Base-by-base conservation (phyloP, 1,140 invertebrate species). In the Oppia nitens region DNA sequence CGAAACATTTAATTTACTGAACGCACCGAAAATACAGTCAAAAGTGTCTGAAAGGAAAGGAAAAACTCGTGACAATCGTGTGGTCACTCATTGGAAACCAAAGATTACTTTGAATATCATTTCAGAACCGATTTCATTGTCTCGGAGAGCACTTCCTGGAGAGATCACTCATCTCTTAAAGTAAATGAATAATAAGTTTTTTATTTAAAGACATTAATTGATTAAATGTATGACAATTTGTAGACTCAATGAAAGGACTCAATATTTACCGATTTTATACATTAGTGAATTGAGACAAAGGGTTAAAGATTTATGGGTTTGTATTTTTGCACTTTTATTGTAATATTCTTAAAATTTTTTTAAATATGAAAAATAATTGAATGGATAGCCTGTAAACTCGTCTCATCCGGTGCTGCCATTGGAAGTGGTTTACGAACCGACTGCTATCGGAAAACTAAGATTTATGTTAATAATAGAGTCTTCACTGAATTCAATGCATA, bases 261-360 rank as follows among this genome's bases (percentile, higher is more conserved):
- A 56, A 57, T 61, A 63, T 45, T 74, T 91, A 62, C 90, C 90
- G 24, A 81, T 93, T 61, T 67, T 91, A 0, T 81, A 82, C 62
- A 81, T 86, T 61, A 85, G 93, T 73, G 81, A 84, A 63, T 72
- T 93, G 1, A 84, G 83, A 69, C 83, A 81, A 45, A 76, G 87
- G 51, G 69, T 85, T 23, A 78, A 78, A 65, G 81, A 93, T 72
- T 75, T 92, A 27, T 73, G 81, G 62, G 68, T 72, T 9, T 9
- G 32, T 40, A 9, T 40, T 40, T 17, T 40, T 40, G 6, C 32
- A 40, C 6, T 40, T 17, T 17, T 6, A 40, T 40, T 40, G 32
- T 17, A 40, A 40, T 40, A 17, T 17, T 9, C 6, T 40, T 40
- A 40, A 40, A 40, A 40, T 40, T 40, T 6, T 9, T 40, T 40